Evolutionary conservation across 2,888 invertebrate species (phyloP).

Genomic region (Spilosoma lubricipeda): DNA sequence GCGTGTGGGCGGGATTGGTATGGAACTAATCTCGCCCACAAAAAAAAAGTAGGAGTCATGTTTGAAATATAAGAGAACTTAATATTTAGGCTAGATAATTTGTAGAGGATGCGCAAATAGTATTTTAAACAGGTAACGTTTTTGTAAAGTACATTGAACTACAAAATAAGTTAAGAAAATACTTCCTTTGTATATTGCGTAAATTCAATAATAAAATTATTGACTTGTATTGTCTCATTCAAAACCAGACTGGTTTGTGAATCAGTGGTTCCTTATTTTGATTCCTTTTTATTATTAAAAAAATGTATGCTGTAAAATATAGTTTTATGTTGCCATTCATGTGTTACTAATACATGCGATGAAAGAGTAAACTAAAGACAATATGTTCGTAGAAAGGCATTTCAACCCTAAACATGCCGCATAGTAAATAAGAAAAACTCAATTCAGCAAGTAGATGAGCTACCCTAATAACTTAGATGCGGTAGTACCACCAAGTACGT

Average conservation of each 20-base stretch:
- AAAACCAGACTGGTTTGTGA: neutral
- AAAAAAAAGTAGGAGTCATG: no score
- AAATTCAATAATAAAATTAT: neutral
- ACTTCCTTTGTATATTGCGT: neutral
- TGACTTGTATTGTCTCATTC: neutral
- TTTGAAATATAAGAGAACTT: no score
- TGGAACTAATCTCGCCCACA: no score
- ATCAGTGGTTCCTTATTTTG: no score
- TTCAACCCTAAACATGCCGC: slow-evolving; percentile 8
- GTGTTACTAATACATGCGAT: neutral
- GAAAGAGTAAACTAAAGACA: slow-evolving; percentile 1
- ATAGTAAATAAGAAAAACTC: slow-evolving; percentile 22
- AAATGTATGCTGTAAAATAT: neutral
- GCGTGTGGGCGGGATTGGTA: no score
- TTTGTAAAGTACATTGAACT: neutral
- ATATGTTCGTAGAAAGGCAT: neutral
- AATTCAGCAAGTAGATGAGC: slow-evolving; percentile 19
- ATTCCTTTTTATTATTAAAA: neutral
- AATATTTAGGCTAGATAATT: no score
- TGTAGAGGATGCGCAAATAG: neutral
- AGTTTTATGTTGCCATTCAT: neutral
- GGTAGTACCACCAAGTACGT: slow-evolving; percentile 21
- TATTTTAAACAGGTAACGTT: neutral
- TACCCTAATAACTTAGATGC: slow-evolving; percentile 25
- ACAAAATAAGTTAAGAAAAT: neutral